Evolutionary conservation across 2,113 vertebrate genomes (phyloP).

Genomic region (Ophthalmotilapia sp.): DNA sequence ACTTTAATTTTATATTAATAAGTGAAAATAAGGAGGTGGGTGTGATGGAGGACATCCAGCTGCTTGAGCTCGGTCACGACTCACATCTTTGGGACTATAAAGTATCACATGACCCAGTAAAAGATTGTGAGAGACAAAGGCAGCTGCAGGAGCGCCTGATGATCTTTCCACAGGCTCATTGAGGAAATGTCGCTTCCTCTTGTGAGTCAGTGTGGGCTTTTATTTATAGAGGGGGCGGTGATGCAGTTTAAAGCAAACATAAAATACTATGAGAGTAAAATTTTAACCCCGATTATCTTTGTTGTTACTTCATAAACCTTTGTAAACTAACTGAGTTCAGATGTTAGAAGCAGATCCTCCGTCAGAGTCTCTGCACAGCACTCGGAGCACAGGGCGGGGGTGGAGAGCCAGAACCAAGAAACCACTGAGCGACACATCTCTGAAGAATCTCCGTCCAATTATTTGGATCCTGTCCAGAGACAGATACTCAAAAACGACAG

Average conservation of each 20-base stretch:
- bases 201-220: neutral
- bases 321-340: neutral
- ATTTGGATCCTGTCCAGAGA: neutral
- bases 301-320: neutral
- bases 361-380: neutral
- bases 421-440: fast-evolving
- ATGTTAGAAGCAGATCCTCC: neutral
- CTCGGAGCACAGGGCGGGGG: neutral
- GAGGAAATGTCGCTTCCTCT: neutral
- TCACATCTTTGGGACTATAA: neutral
- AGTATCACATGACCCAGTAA: neutral
- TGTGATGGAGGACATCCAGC: fast-evolving
- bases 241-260: neutral
- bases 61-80: neutral
- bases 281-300: fast-evolving
- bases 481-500: neutral
- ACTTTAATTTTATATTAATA: neutral
- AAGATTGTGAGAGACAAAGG: neutral
- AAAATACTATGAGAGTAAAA: neutral
- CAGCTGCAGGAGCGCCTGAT: neutral
- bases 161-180: neutral
- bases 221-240: neutral
- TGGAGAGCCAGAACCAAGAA: neutral
- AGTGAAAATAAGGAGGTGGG: neutral
- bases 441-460: neutral